Percentiles rank a stretch among this genome's conserved stretches.
phyloP scores from a whole-genome alignment of 2,888 invertebrate species.

The Selenia dentaria region DNA sequence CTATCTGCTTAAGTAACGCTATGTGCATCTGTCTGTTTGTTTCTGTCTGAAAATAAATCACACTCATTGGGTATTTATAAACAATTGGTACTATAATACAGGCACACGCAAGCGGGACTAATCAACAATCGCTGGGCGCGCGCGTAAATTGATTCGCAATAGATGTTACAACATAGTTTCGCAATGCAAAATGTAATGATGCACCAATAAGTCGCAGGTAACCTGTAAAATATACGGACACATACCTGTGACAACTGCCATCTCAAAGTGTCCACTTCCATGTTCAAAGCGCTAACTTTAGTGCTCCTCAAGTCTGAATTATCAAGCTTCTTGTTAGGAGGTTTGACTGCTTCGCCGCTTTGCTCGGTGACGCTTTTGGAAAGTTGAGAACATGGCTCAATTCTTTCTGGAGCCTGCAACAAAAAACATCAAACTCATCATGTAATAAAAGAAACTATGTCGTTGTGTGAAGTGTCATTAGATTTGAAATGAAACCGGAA shows the following conservation, averaged over 20 bases:
- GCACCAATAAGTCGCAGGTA: conserved; percentile 51
- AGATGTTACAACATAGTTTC: conserved; percentile 38
- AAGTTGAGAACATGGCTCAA: conserved; percentile 67
- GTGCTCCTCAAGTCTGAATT: conserved; percentile 57
- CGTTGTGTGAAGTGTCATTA: conserved; percentile 47
- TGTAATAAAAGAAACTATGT: conserved; percentile 41
- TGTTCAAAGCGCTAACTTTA: conserved; percentile 83
- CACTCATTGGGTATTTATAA: conserved; percentile 23
- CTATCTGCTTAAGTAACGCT: conserved; percentile 89
- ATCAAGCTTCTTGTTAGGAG: conserved; percentile 49
- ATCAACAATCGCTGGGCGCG: conserved; percentile 27
- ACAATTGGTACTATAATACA: conserved; percentile 15
- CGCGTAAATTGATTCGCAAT: conserved; percentile 40
- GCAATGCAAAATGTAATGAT: conserved; percentile 47
- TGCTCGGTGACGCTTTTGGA: conserved; percentile 59
- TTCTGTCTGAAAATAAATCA: conserved; percentile 85
- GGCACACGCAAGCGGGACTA: conserved; percentile 17
- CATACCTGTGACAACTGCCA: conserved; percentile 90
- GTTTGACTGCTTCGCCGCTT: conserved; percentile 52
- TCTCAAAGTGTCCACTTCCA: conserved; percentile 88
- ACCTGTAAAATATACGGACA: conserved; percentile 1
- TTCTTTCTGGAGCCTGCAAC: conserved; percentile 72
- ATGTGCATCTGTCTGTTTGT: conserved; percentile 90
- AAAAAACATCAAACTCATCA: conserved; percentile 36
- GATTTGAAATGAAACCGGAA: conserved; percentile 42